Base-by-base conservation (phyloP, 2,888 invertebrate species). In the Agonopterix heracliana region DNA sequence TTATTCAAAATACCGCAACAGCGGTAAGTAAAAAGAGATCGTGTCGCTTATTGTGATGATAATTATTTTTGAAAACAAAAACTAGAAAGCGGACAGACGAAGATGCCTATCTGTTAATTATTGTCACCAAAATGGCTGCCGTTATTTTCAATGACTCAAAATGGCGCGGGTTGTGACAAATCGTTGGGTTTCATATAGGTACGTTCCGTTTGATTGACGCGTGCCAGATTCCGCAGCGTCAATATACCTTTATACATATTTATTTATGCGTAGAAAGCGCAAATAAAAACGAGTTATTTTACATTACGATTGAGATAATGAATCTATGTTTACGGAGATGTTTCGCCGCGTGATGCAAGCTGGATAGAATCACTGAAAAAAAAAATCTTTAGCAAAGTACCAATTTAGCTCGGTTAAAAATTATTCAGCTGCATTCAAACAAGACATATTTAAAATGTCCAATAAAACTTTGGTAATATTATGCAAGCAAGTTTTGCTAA, bases 51-150 rank as follows among this genome's bases (percentile, higher is more conserved):
- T 88, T 88, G 87, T 88, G 59, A 88, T 88, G 87, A 83, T 88
- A 88, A 88, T 88, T 84, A 84, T 85, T 87, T 82, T 73, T 63
- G 81, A 81, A 85, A 85, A 87, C 87, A 86, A 86, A 82, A 85
- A 84, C 81, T 85, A 88, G 87, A 88, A 88, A 88, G 86, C 83
- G 78, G 77, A 66, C 79, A 73, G 55, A 59, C 74, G 70, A 69
- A 75, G 81, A 85, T 84, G 82, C 72, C 76, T 84, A 85, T 86
- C 85, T 79, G 86, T 85, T 86, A 87, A 88, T 87, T 87, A 84
- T 86, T 85, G 85, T 85, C 84, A 81, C 86, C 78, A 80, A 85
- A 84, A 85, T 84, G 84, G 85, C 79, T 71, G 75, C 72, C 60
- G 65, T 77, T 78, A 81, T 81, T 84, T 80, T 85, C 66, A 74